These are phyloP conservation scores for Protobothrops mucrosquamatus DNA, from an alignment of 2,113 vertebrate genomes.

Conservation along the genomic window DNA sequence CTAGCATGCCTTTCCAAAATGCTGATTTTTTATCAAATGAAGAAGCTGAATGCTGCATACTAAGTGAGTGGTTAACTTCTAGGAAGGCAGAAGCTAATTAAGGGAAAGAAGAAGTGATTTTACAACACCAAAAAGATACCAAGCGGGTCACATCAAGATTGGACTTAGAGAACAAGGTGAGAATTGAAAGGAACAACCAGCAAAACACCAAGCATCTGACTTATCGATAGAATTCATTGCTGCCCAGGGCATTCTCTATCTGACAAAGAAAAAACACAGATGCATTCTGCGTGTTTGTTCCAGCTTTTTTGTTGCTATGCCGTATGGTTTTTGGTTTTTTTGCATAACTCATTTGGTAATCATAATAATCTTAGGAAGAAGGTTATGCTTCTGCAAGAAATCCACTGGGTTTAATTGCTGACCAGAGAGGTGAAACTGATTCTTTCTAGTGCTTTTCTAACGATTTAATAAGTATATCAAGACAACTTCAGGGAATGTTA, in stretches of 20 bases:
- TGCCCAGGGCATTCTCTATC: neutral
- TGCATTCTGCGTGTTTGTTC: neutral
- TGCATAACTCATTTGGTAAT: neutral
- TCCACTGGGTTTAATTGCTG: neutral
- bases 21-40: conserved; percentile 47
- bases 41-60: conserved; percentile 25
- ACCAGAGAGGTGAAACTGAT: neutral
- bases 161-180: neutral
- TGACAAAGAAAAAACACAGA: neutral
- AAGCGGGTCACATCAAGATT: neutral
- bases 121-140: conserved; percentile 7
- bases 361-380: neutral
- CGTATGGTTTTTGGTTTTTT: neutral
- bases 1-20: neutral
- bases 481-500: neutral
- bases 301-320: neutral
- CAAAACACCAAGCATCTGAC: neutral
- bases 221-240: neutral
- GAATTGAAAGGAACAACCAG: neutral
- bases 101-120: conserved; percentile 39
- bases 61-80: neutral
- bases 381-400: neutral
- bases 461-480: neutral
- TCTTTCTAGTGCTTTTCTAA: neutral
- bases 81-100: conserved; percentile 19